Conservation (phyloP, 2,113 vertebrate genomes). For the Eleginops maclovinus region DNA sequence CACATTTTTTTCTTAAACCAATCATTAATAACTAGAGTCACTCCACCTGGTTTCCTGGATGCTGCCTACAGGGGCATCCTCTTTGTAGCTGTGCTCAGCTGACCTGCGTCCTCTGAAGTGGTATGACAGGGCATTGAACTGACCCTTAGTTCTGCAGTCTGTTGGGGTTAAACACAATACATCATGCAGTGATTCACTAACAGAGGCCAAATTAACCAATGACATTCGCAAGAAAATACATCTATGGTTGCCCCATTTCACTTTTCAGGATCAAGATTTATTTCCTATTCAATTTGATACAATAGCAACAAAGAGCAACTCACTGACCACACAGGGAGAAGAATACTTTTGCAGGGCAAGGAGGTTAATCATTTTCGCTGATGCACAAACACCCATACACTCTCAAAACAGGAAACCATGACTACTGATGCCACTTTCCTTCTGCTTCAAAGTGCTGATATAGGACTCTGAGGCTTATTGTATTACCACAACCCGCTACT, state of each 20-base stretch:
- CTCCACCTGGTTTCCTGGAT: constrained; percentile 62
- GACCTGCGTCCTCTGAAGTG: constrained; percentile 95
- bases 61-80: constrained; percentile 69
- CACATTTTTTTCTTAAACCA: not conserved
- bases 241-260: not conserved
- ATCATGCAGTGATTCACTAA: constrained; percentile 15
- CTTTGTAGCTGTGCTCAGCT: constrained; percentile 90
- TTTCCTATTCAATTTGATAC: not conserved
- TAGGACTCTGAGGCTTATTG: not conserved
- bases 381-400: not conserved
- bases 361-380: not conserved
- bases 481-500: constrained; percentile 3
- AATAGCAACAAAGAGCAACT: not conserved
- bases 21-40: constrained; percentile 15
- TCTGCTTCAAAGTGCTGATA: constrained; percentile 26
- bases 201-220: not conserved
- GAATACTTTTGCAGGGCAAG: too few species aligned
- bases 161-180: constrained; percentile 44
- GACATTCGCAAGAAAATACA: not conserved
- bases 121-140: constrained; percentile 94
- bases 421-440: constrained; percentile 14
- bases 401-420: not conserved
- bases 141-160: constrained; percentile 98
- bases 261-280: not conserved
- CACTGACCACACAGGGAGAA: not conserved